Conservation (phyloP, 1,140 invertebrate genomes). For the Hyles euphorbiae region DNA sequence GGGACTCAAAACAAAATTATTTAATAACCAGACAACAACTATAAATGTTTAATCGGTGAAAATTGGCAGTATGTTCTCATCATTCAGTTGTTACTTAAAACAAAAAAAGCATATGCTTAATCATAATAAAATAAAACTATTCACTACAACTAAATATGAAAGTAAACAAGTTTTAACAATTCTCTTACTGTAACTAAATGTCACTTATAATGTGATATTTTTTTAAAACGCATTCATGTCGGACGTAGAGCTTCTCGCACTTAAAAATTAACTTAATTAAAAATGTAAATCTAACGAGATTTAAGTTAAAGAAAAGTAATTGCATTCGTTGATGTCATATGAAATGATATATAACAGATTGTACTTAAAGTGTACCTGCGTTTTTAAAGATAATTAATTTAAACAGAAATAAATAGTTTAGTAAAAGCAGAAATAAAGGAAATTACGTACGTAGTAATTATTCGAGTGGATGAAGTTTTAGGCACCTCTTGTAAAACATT, state of each 20-base stretch:
- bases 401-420: conserved; percentile 1
- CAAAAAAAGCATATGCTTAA: conserved; percentile 5
- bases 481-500: no score
- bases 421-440: neutral
- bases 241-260: conserved; percentile 9
- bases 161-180: conserved; percentile 3
- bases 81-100: conserved; percentile 15
- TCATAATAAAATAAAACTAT: conserved; percentile 6
- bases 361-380: conserved; percentile 51
- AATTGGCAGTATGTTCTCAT: conserved; percentile 47
- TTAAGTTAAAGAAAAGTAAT: conserved; percentile 44
- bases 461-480: neutral
- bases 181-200: no score
- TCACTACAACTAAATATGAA: conserved; percentile 2
- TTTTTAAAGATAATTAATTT: neutral
- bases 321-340: conserved; percentile 32
- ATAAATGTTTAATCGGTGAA: conserved; percentile 32
- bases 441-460: conserved; percentile 3
- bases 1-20: conserved; percentile 14
- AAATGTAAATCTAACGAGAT: conserved; percentile 55
- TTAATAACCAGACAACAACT: conserved; percentile 2
- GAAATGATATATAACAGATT: conserved; percentile 27
- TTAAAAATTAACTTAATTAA: conserved; percentile 26
- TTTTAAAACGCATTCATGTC: no score
- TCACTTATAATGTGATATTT: no score